Conservation (phyloP, 1,140 invertebrate species). For the Patella vulgata region DNA sequence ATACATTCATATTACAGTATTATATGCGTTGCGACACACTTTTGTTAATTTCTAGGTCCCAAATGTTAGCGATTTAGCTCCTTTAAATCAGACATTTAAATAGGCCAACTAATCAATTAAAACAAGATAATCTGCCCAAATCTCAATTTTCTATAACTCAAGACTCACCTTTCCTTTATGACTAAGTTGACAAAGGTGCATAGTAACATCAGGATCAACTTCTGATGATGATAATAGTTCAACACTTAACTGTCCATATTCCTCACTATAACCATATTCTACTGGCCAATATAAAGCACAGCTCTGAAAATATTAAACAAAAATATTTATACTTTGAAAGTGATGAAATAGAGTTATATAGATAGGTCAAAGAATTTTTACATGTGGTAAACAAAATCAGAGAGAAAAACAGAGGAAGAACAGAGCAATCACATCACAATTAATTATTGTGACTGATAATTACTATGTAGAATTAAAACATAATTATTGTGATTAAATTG, state of each 20-base stretch:
- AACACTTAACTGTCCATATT: conserved; percentile 57
- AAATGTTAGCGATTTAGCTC: too few relatives aligned
- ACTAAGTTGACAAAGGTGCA: conserved; percentile 54
- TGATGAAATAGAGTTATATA: not conserved
- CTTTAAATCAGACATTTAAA: too few relatives aligned
- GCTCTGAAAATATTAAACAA: conserved; percentile 34
- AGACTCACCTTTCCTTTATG: conserved; percentile 50
- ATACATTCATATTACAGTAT: too few relatives aligned
- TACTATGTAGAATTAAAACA: too few relatives aligned
- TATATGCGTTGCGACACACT: too few relatives aligned
- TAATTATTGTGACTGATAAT: too few relatives aligned
- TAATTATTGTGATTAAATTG: too few relatives aligned
- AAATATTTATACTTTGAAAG: not conserved
- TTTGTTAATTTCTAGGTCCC: too few relatives aligned
- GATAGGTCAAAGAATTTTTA: not conserved
- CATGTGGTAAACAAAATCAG: not conserved
- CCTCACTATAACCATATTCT: conserved; percentile 61
- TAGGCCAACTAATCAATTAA: too few relatives aligned
- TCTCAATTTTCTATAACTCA: too few relatives aligned
- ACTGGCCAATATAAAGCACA: conserved; percentile 63
- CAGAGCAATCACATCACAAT: too few relatives aligned
- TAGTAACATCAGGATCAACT: conserved; percentile 51
- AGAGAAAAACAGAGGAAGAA: not conserved
- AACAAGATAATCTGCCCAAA: too few relatives aligned
- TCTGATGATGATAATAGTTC: conserved; percentile 58